Base-by-base conservation (phyloP, 2,888 invertebrate species). In the Tridacna gigas region DNA sequence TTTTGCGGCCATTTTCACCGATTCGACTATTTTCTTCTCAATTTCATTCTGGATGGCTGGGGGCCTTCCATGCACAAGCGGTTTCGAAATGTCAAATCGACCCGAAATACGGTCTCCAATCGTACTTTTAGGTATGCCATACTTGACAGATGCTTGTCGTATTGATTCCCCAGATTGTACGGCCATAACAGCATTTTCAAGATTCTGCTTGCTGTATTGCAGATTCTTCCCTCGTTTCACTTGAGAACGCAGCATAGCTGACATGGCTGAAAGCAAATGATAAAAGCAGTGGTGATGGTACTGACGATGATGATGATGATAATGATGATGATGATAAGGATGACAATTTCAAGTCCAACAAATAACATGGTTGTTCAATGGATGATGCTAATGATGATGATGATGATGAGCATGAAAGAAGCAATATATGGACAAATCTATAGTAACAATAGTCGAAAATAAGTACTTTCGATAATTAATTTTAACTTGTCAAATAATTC, bases 191-290 rank as follows among this genome's bases (percentile, higher is more conserved):
- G 80, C 80, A 22, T 60, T 74, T 75, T 66, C 15, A 18, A 80
- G 51, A 18, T 48, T 20, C 13, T 51, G 51, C 5, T 12, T 25
- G 18, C 11, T 22, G 25, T 80, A 80, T 20, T 65, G 47, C 74
- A 80, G 7, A 1, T 66, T 74, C 65, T 80, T 80, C 67, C 74
- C 80, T 25, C 80, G 25, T 60, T 80, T 80, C 51, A 28, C 65
- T 20, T 56, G 78, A 5, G 73, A 20, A 47, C 60, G 60, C 18
- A 60, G 60, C 18, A 60, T 60, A 60, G 60, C 18, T n/a, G 60
- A 60, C 65, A 77, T 77, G 26, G n/a, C 65, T 67, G 45, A 28
- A 7, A 56, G 74, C 74, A 61, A 60, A 60, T 20, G 22, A n/a
- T n/a, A n/a, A n/a, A n/a, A n/a, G n/a, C n/a, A n/a, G n/a, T n/a